Percentiles rank a stretch among this genome's conserved stretches.
Conservation (phyloP, 2,113 vertebrate species). For the Ptychochromis oligacanthus region DNA sequence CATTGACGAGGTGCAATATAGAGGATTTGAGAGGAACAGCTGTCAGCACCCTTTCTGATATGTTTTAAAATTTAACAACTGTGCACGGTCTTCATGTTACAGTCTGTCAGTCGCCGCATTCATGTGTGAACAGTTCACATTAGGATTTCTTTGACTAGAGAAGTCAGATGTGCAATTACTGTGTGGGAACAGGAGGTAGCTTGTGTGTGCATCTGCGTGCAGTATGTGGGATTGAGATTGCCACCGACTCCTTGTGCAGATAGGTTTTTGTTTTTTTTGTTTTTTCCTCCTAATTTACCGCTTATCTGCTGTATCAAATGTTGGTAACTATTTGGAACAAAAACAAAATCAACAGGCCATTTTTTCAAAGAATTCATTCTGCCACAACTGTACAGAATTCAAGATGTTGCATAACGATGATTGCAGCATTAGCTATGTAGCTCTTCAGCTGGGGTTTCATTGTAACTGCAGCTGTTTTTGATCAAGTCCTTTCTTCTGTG, state of each 20-base stretch:
- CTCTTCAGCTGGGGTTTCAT: slow-evolving; percentile 10
- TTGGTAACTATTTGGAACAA: slow-evolving; percentile 8
- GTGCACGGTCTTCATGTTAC: slow-evolving; percentile 43
- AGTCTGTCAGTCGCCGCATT: slow-evolving; percentile 33
- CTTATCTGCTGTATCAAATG: slow-evolving; percentile 6
- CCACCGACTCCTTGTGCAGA: background rate
- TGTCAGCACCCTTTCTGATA: slow-evolving; percentile 46
- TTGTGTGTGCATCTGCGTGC: slow-evolving; percentile 6
- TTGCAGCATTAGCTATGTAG: slow-evolving; percentile 10
- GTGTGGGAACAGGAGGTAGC: slow-evolving; percentile 5
- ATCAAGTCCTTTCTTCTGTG: slow-evolving; percentile 49
- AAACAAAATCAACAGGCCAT: background rate
- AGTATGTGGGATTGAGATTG: slow-evolving; percentile 8
- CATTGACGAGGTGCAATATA: slow-evolving; percentile 11
- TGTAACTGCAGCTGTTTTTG: slow-evolving; percentile 40
- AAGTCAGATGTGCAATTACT: slow-evolving; percentile 27
- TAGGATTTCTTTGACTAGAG: slow-evolving; percentile 29
- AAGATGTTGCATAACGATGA: slow-evolving; percentile 5
- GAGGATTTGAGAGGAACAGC: slow-evolving; percentile 48
- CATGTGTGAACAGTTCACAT: slow-evolving; percentile 45
- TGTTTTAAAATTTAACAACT: slow-evolving; percentile 41
- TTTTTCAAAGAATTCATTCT: background rate
- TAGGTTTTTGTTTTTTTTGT: background rate
- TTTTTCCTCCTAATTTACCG: slow-evolving; percentile 2
- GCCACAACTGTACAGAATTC: background rate